Base-by-base conservation (phyloP, 1,140 invertebrate species). In the Pseudobourletiella spinata region DNA sequence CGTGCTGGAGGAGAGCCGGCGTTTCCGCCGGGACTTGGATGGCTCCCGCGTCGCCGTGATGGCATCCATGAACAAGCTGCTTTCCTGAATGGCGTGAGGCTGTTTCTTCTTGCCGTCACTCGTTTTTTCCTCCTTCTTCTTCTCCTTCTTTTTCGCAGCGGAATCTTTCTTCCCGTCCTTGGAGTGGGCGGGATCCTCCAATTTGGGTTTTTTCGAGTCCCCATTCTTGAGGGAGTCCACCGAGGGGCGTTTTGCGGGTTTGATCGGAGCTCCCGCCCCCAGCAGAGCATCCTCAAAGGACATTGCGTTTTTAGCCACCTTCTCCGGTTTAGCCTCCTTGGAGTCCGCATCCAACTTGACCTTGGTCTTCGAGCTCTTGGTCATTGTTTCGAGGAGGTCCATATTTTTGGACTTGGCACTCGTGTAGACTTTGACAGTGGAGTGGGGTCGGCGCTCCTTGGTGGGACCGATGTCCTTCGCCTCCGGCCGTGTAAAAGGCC, bases 41-140 rank as follows among this genome's bases (percentile, higher is more conserved):
- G 86, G 83, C 3, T 86, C 82, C 1, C 82, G 82, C 15, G 81
- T 82, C 57, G 82, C 80, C 42, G 70, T 75, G n/a, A 95, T 74
- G 1, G 89, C 89, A 76, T 94, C 89, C 83, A 92, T 93, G 72
- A 95, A 95, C 74, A 90, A 84, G 72, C 88, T 89, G 72, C 89
- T 92, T 72, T 95, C 91, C 74, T 91, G 85, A 60, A 87, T 76
- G 76, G 83, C 18, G 25, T 64, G 48, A 48, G 70, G 28, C 72
- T 65, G 66, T 75, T 76, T 18, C 76, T 66, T 66, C 73, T 77
- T 66, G 71, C 64, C 30, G 68, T 59, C 43, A 43, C 57, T 26
- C 16, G 32, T 57, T 58, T 30, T 50, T 24, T 69, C 71, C 70
- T 74, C 70, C 76, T 67, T 67, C 66, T 73, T 76, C 68, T 69